Percentiles rank a stretch among this genome's conserved stretches.
These are phyloP conservation scores for Dicaeum eximium DNA, from an alignment of 2,113 vertebrate genomes.

Conservation along the genomic window DNA sequence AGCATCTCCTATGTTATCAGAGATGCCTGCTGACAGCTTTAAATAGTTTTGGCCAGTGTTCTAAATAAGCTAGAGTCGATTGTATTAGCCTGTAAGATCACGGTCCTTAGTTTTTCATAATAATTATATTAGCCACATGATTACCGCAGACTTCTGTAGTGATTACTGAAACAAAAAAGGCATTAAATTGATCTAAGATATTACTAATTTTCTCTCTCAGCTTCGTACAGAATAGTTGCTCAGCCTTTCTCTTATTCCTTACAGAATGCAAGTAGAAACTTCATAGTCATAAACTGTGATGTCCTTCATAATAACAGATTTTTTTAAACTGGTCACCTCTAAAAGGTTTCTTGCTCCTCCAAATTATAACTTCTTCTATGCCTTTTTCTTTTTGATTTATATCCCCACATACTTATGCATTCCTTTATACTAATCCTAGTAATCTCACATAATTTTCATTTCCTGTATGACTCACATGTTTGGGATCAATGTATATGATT, in stretches of 20 bases:
- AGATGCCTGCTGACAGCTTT: not conserved
- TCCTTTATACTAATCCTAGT: slow-evolving; percentile 21
- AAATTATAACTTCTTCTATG: not conserved
- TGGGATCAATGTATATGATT: slow-evolving; percentile 12
- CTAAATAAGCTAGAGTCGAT: not conserved
- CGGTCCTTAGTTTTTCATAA: not conserved
- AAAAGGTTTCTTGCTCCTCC: not conserved
- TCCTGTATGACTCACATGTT: not conserved
- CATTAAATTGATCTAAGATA: not conserved
- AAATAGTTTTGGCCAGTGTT: not conserved
- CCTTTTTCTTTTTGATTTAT: slow-evolving; percentile 19
- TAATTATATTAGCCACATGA: not conserved
- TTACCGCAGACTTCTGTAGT: not conserved
- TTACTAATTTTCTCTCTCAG: not conserved
- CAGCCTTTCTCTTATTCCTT: not conserved
- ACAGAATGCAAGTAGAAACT: not conserved
- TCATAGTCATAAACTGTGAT: not conserved
- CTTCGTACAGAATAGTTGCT: not conserved
- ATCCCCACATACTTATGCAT: not conserved
- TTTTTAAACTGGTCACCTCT: not conserved
- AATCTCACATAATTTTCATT: slow-evolving; percentile 44
- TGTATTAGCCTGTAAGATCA: not conserved
- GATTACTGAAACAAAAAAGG: not conserved
- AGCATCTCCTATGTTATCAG: not conserved
- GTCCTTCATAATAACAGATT: not conserved